phyloP scores from a whole-genome alignment of 2,797 vertebrate genomes.

The Ctenopoma kingsleyae region DNA sequence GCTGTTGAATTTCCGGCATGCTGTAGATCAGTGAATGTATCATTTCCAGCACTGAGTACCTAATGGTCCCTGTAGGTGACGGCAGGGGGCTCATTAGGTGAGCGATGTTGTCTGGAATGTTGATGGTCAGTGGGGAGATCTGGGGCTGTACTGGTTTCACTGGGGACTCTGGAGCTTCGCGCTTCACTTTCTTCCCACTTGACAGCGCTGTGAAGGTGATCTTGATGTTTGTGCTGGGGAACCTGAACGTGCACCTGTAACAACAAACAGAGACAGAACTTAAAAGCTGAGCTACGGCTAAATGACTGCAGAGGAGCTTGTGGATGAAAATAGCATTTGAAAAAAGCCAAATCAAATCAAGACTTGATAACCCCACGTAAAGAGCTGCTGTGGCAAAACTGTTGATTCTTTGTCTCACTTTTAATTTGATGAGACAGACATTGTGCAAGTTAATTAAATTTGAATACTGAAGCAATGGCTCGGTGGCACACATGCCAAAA shows the following conservation, averaged over 20 bases:
- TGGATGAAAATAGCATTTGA: background rate
- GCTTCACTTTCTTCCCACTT: constrained; percentile 90
- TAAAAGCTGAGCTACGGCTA: no score
- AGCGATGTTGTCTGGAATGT: constrained; percentile 98
- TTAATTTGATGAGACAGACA: constrained; percentile 26
- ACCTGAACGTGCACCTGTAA: constrained; percentile 96
- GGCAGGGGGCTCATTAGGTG: constrained; percentile 97
- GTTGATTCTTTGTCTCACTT: background rate
- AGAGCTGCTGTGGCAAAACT: background rate
- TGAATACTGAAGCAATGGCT: constrained; percentile 17
- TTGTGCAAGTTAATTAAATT: constrained; percentile 20
- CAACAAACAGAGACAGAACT: background rate
- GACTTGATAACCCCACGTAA: background rate
- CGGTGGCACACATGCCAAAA: background rate
- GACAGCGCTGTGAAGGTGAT: constrained; percentile 96
- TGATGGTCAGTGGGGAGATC: constrained; percentile 97
- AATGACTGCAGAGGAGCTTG: background rate
- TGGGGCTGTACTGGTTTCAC: constrained; percentile 94
- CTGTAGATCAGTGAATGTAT: background rate
- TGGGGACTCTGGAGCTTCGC: constrained; percentile 92
- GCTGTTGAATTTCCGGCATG: background rate
- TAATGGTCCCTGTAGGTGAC: constrained; percentile 97
- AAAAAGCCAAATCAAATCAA: background rate
- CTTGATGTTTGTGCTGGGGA: constrained; percentile 99
- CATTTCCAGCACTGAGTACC: constrained; percentile 77